Conservation (phyloP, 2,888 invertebrate genomes). For the Heterodera filipjevi region DNA sequence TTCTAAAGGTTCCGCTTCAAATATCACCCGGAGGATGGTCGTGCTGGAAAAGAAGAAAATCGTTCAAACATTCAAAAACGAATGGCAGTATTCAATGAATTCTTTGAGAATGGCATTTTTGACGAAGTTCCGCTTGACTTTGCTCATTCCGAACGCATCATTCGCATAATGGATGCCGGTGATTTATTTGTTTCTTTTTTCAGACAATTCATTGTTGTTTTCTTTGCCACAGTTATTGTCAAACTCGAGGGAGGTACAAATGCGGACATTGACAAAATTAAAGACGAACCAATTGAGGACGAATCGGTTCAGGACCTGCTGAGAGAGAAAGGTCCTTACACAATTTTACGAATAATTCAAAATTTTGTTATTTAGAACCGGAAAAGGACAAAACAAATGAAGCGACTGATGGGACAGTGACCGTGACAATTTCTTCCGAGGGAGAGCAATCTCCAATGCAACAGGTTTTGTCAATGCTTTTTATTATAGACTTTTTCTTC, state of each 20-base stretch:
- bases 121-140: constrained; percentile 82
- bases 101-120: constrained; percentile 74
- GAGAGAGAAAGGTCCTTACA: constrained; percentile 63
- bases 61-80: constrained; percentile 75
- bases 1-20: constrained; percentile 94
- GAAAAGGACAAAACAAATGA: not conserved
- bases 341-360: not conserved
- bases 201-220: too few species aligned
- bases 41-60: constrained; percentile 86
- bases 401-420: not conserved
- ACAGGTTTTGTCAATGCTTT: not conserved
- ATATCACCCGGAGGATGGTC: constrained; percentile 95
- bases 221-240: constrained; percentile 77
- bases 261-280: constrained; percentile 84
- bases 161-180: constrained; percentile 85
- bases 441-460: not conserved
- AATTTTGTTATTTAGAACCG: not conserved
- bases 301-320: constrained; percentile 51
- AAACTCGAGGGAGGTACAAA: constrained; percentile 82
- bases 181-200: not conserved
- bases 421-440: not conserved
- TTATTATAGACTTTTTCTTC: not conserved
- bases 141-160: constrained; percentile 77
- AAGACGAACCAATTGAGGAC: constrained; percentile 56
- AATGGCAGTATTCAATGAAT: constrained; percentile 71